phyloP scores from a whole-genome alignment of 2,797 vertebrate genomes.

The Zalophus californianus region DNA sequence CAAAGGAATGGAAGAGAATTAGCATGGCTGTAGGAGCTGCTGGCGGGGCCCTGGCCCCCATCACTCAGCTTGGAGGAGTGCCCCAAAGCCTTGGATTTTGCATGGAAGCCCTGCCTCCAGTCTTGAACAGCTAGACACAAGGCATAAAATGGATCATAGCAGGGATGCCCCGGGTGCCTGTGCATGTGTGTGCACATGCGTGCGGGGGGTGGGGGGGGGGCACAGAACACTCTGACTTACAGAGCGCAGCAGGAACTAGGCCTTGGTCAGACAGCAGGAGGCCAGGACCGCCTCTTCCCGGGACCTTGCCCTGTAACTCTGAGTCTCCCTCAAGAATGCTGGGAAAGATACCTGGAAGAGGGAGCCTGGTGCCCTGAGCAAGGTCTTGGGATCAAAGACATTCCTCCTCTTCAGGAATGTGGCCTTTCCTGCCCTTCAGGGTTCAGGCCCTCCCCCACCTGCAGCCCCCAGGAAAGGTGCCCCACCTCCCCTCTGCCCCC shows the following conservation, averaged over 20 bases:
- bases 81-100: not conserved
- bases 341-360: not conserved
- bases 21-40: not conserved
- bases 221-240: not conserved
- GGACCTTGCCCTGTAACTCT: not conserved
- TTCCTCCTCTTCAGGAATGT: slow-evolving; percentile 36
- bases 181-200: not conserved
- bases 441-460: not conserved
- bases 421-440: not conserved
- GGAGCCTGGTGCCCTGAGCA: not conserved
- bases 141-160: not conserved
- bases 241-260: not conserved
- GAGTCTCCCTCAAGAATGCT: not conserved
- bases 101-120: not conserved
- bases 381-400: not conserved
- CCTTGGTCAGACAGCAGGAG: not conserved
- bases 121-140: not conserved
- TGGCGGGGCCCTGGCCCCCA: not conserved
- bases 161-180: not conserved
- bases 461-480: not conserved
- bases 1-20: not conserved
- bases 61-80: not conserved
- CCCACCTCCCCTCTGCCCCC: not conserved
- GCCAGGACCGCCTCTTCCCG: not conserved
- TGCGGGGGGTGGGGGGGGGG: not conserved